Conservation (phyloP, 2,888 invertebrate genomes). For the Rhorus exstirpatorius region DNA sequence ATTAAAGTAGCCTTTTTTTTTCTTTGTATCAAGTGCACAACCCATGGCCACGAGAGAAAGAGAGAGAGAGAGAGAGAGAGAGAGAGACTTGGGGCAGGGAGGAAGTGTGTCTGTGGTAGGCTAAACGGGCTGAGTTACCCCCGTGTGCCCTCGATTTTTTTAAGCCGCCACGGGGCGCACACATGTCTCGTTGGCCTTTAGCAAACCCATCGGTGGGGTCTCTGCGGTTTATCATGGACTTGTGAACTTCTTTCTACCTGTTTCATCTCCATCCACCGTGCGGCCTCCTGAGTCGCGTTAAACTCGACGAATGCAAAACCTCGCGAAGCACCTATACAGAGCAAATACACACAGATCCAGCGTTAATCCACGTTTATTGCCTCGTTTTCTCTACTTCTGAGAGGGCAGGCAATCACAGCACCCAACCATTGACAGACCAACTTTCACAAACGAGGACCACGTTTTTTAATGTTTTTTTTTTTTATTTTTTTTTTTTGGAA, state of each 20-base stretch:
- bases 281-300: slow-evolving; percentile 94
- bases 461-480: slow-evolving; percentile 78
- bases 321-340: slow-evolving; percentile 95
- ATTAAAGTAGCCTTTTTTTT: slow-evolving; percentile 84
- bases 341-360: slow-evolving; percentile 88
- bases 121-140: slow-evolving; percentile 84
- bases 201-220: slow-evolving; percentile 84
- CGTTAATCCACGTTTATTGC: slow-evolving; percentile 86
- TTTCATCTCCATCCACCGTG: slow-evolving; percentile 96
- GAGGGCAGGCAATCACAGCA: slow-evolving; percentile 86
- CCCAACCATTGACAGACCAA: slow-evolving; percentile 85
- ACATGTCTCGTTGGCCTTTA: slow-evolving; percentile 81
- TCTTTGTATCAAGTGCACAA: slow-evolving; percentile 81
- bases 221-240: slow-evolving; percentile 78
- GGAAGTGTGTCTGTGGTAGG: slow-evolving; percentile 74
- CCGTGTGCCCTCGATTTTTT: slow-evolving; percentile 76
- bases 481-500: too few species aligned
- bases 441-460: slow-evolving; percentile 75
- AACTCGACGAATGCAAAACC: slow-evolving; percentile 96
- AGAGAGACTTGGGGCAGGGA: slow-evolving; percentile 69
- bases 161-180: slow-evolving; percentile 83
- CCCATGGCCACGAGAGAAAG: slow-evolving; percentile 82
- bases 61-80: slow-evolving; percentile 69
- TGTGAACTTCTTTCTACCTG: slow-evolving; percentile 89
- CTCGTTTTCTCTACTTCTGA: slow-evolving; percentile 85